These are phyloP conservation scores for Hoplostethus atlanticus DNA, from an alignment of 2,797 vertebrate species.

Conservation along the genomic window DNA sequence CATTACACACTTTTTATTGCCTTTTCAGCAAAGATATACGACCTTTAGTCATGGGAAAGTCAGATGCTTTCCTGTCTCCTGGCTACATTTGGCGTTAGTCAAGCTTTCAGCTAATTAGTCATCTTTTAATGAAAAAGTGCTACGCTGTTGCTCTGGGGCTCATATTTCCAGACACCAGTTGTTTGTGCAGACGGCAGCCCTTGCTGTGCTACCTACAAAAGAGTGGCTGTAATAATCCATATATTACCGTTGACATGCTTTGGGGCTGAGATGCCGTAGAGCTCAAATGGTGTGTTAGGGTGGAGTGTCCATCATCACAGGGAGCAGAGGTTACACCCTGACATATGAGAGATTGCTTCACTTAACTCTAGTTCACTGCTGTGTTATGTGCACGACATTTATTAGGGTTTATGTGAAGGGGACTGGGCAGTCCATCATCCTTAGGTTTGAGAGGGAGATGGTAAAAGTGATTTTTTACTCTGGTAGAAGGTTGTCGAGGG, in stretches of 20 bases:
- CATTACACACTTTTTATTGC: conserved; percentile 40
- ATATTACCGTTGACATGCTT: conserved; percentile 54
- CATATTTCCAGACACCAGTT: conserved; percentile 60
- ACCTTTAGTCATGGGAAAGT: conserved; percentile 71
- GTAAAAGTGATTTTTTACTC: background rate
- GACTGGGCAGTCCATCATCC: conserved; percentile 1
- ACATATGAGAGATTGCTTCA: conserved; percentile 16
- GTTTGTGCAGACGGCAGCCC: conserved; percentile 63
- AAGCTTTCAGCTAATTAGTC: conserved; percentile 61
- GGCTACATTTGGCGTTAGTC: conserved; percentile 52
- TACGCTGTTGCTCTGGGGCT: conserved; percentile 44
- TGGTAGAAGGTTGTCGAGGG: no score
- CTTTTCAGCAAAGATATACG: conserved; percentile 56
- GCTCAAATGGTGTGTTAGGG: conserved; percentile 36
- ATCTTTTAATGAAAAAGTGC: conserved; percentile 55
- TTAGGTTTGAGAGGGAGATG: background rate
- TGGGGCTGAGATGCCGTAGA: conserved; percentile 26
- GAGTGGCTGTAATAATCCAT: conserved; percentile 56
- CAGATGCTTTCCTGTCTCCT: conserved; percentile 59
- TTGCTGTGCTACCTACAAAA: conserved; percentile 35
- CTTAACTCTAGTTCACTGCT: background rate
- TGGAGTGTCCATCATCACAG: conserved; percentile 50
- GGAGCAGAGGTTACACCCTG: conserved; percentile 19
- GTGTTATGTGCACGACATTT: conserved; percentile 2
- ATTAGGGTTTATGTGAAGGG: conserved; percentile 1